phyloP scores from a whole-genome alignment of 2,113 vertebrate genomes.

The Marcusenius ussheri region DNA sequence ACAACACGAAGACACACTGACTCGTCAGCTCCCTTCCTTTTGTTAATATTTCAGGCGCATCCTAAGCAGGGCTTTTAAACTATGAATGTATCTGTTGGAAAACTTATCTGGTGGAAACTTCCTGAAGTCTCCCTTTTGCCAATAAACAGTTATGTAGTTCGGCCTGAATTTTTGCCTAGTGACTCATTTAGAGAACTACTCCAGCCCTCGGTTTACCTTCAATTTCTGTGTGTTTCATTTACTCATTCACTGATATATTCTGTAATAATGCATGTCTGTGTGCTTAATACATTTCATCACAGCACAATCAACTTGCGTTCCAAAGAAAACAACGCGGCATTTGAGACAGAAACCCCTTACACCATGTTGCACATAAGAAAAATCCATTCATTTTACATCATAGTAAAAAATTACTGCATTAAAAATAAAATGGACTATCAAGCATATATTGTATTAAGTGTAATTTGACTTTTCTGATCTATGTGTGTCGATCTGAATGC shows the following conservation, averaged over 20 bases:
- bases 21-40: slow-evolving; percentile 41
- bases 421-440: neutral
- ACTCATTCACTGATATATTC: neutral
- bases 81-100: slow-evolving; percentile 48
- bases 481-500: neutral
- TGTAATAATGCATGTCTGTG: neutral
- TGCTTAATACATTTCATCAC: neutral
- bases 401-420: neutral
- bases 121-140: slow-evolving; percentile 44
- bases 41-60: slow-evolving; percentile 28
- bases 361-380: neutral
- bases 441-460: neutral
- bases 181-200: neutral
- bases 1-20: slow-evolving; percentile 29
- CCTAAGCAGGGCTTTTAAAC: slow-evolving; percentile 31
- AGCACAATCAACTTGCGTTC: neutral
- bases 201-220: neutral
- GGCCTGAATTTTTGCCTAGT: neutral
- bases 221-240: neutral
- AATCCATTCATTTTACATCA: neutral
- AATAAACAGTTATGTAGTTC: slow-evolving; percentile 45
- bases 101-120: slow-evolving; percentile 58
- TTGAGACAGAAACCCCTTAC: neutral
- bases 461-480: neutral
- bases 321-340: neutral